Evolutionary conservation across 2,888 invertebrate species (phyloP).

Genomic region (Pristionchus maxplancki): DNA sequence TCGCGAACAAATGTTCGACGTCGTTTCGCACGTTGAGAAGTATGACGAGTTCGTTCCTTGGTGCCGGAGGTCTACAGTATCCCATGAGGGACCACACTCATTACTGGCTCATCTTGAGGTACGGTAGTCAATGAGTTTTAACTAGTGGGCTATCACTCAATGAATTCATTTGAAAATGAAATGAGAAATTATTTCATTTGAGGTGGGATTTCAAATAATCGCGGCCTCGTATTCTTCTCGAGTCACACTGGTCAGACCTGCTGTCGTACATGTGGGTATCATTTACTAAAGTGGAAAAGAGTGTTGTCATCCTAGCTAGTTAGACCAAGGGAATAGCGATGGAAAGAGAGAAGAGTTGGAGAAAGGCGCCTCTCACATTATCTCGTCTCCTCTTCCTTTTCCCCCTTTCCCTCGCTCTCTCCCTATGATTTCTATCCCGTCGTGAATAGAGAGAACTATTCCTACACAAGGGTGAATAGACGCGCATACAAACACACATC

Average conservation of each 20-base stretch:
- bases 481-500: no score
- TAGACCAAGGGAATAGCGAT: no score
- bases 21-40: conserved; percentile 69
- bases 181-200: neutral
- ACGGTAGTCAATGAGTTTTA: neutral
- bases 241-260: conserved; percentile 70
- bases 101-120: conserved; percentile 54
- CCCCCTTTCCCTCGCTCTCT: neutral
- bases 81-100: conserved; percentile 39
- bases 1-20: conserved; percentile 72
- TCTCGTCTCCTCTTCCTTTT: neutral
- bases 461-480: neutral
- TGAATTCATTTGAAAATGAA: no score
- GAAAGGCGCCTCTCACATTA: neutral
- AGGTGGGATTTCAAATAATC: conserved; percentile 66
- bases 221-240: conserved; percentile 71
- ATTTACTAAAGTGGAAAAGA: no score
- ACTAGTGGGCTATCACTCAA: no score
- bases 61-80: conserved; percentile 62
- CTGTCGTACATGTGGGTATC: conserved; percentile 68
- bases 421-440: neutral
- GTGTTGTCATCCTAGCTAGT: no score
- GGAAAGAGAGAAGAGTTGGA: no score
- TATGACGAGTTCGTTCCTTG: conserved; percentile 74
- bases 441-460: neutral